Evolutionary conservation across 1,140 invertebrate genomes (phyloP).

Genomic region (Nylanderia fulva): DNA sequence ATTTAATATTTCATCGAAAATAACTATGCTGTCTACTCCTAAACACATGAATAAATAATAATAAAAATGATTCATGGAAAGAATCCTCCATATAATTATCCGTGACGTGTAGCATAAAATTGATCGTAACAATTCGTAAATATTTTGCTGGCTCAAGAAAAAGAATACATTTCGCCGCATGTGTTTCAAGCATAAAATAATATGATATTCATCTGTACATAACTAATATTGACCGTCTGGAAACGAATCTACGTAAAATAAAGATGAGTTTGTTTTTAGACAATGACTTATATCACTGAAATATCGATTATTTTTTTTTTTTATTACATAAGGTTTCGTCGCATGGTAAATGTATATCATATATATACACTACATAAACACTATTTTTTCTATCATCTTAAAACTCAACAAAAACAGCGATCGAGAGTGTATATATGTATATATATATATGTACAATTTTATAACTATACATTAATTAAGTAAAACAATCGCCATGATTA

Average conservation of each 20-base stretch:
- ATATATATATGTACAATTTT: neutral
- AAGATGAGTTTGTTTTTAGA: neutral
- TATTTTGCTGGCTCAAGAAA: neutral
- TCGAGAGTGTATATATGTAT: neutral
- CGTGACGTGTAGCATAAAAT: neutral
- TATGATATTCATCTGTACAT: constrained; percentile 10
- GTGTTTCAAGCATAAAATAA: neutral
- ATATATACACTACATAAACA: no score
- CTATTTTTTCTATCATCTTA: neutral
- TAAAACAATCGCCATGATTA: neutral
- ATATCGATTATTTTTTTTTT: constrained; percentile 9
- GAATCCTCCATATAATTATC: neutral
- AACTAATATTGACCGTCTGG: neutral
- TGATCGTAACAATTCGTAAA: neutral
- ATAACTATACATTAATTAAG: neutral
- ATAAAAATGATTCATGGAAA: neutral
- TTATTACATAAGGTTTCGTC: neutral
- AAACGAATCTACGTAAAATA: neutral
- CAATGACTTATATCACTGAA: neutral
- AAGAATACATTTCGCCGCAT: neutral
- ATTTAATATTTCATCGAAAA: neutral
- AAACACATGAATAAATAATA: neutral
- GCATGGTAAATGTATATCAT: neutral
- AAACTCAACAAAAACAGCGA: neutral
- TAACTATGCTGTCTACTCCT: neutral